Conservation (phyloP, 2,113 vertebrate species). For the Prochilodus magdalenae region DNA sequence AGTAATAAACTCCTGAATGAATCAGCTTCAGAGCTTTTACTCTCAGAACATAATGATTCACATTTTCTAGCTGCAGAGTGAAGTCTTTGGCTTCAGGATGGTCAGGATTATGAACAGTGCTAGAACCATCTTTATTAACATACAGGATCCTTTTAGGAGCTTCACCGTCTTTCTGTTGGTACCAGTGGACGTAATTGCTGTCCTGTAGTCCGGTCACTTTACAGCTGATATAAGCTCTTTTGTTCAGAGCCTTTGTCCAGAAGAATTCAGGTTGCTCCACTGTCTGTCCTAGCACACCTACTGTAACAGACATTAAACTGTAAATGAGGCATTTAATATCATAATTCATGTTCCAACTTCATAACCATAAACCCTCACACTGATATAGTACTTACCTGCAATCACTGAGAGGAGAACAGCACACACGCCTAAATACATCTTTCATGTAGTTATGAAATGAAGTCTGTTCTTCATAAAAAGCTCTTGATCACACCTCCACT, state of each 20-base stretch:
- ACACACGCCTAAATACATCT: constrained; percentile 19
- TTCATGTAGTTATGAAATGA: neutral
- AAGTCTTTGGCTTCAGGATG: neutral
- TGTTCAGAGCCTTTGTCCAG: neutral
- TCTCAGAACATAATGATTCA: neutral
- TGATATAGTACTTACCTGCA: constrained; percentile 8
- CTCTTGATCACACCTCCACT: too few relatives aligned
- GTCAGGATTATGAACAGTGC: neutral
- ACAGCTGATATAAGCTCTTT: constrained; percentile 8
- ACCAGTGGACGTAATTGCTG: constrained; percentile 13
- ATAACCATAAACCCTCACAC: neutral
- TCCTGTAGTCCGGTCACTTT: neutral
- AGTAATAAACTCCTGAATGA: constrained; percentile 44
- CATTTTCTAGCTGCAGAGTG: neutral
- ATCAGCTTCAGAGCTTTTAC: neutral
- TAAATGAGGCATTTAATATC: neutral
- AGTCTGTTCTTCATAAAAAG: neutral
- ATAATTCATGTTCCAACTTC: neutral
- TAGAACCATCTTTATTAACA: neutral
- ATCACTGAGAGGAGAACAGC: neutral
- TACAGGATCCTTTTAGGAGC: constrained; percentile 4
- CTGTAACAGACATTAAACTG: neutral
- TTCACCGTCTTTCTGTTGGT: constrained; percentile 20
- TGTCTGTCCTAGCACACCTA: neutral
- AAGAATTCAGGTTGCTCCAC: neutral